Conservation (phyloP, 2,797 vertebrate genomes). For the Capromys pilorides region DNA sequence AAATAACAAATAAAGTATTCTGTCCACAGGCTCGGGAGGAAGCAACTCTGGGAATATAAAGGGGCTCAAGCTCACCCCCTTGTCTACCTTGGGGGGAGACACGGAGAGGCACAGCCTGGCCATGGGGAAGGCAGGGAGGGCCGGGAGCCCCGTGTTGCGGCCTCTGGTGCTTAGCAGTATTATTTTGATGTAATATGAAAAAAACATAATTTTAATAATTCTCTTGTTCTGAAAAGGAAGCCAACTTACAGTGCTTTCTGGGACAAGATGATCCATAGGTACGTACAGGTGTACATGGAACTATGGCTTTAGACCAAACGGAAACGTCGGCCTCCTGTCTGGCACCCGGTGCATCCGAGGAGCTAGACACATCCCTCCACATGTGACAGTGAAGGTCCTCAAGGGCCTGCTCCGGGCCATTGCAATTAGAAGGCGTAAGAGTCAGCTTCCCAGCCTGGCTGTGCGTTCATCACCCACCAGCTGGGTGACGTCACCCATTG, state of each 20-base stretch:
- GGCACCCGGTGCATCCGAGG: too few species aligned
- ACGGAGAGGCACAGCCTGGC: background rate
- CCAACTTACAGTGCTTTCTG: background rate
- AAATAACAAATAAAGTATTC: constrained; percentile 11
- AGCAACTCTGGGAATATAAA: background rate
- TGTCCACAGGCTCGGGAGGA: background rate
- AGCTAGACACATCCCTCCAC: background rate
- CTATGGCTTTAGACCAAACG: background rate
- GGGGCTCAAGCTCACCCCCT: background rate
- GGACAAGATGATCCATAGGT: background rate
- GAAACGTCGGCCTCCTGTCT: background rate
- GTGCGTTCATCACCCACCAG: constrained; percentile 1
- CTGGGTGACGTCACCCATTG: too few species aligned
- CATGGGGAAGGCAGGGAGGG: background rate
- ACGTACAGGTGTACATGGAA: fast-evolving
- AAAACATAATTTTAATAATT: background rate
- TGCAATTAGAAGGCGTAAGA: background rate
- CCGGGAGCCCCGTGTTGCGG: fast-evolving
- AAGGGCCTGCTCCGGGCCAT: background rate
- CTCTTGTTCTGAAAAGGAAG: background rate
- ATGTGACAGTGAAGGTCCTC: background rate
- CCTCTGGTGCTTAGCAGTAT: background rate
- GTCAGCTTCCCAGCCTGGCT: background rate
- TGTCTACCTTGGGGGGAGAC: background rate
- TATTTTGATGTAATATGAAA: background rate